Base-by-base conservation (phyloP, 2,888 invertebrate genomes). In the Nebria salina region DNA sequence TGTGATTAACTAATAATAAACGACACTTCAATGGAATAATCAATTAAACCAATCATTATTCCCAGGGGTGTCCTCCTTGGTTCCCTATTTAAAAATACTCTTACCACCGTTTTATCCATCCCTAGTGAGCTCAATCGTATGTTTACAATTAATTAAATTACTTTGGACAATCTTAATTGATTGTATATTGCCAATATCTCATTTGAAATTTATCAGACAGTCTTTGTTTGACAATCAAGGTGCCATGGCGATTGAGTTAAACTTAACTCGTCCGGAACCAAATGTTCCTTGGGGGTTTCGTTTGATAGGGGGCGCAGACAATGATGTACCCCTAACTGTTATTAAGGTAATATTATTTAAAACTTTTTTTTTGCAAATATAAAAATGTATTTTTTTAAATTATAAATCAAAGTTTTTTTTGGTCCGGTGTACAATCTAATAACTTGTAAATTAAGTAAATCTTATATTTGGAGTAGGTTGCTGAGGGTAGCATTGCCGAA, bases 401-500 rank as follows among this genome's bases (percentile, higher is more conserved):
- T 34, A 34, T 34, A 34, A 34, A 5, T 68, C 20, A 1, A 1
- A 54, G 20, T 20, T 20, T 11, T 54, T 54, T 54, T 54, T 54
- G 13, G 13, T 72, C 8, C 3, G 34, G 34, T 34, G 2, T 34
- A 34, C 2, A n/a, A 4, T 26, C 11, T 72, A 34, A 72, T 2
- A 72, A 25, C 9, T 20, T 72, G 26, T 20, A 20, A 20, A 72
- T 15, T 41, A 72, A 26, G 8, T 72, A 72, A 34, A 25, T 9
- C 20, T 9, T 26, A 41, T 72, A 15, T 66, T 66, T 66, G 15
- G 72, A 84, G 4, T 86, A 97, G 98, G 95, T 98, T 20, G 90
- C 92, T 64, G 94, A 95, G 82, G 93, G 93, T 78, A 94, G 97
- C 84, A 91, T 97, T 65, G 97, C 98, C 0, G 95, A 96, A 86